These are phyloP conservation scores for Nomada fucata DNA, from an alignment of 2,888 invertebrate species.

Conservation along the genomic window DNA sequence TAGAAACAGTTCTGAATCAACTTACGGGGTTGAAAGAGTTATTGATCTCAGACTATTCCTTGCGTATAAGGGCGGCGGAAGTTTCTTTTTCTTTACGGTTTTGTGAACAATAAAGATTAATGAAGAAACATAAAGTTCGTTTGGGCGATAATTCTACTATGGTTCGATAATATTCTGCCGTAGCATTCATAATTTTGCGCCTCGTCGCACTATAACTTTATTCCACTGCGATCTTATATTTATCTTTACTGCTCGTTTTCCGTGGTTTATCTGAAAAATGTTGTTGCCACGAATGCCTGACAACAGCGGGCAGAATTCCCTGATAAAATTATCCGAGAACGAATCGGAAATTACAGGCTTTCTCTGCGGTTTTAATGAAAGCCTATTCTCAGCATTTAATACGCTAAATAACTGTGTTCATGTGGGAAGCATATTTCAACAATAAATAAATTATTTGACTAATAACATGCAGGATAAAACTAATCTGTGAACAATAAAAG, in stretches of 20 bases:
- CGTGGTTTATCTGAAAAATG: conserved; percentile 76
- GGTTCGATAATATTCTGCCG: neutral
- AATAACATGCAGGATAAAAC: no score
- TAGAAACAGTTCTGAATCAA: no score
- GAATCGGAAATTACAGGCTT: neutral
- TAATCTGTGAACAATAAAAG: no score
- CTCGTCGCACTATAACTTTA: conserved; percentile 37
- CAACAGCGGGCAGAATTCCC: conserved; percentile 9
- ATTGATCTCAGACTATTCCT: no score
- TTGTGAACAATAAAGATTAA: neutral
- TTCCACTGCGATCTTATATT: conserved; percentile 28
- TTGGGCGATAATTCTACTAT: conserved; percentile 2
- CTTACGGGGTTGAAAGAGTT: no score
- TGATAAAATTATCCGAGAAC: conserved; percentile 5
- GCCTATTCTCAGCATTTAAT: no score
- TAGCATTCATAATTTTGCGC: conserved; percentile 32
- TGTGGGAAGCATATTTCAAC: no score
- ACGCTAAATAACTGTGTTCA: no score
- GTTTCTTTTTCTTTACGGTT: no score
- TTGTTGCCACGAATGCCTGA: conserved; percentile 42
- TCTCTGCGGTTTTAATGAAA: no score
- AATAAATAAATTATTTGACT: no score
- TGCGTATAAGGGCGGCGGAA: no score
- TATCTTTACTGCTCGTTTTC: conserved; percentile 82
- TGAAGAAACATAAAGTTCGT: conserved; percentile 1